A percentile compares a stretch with the other conserved stretches of the same genome.
Evolutionary conservation across 1,140 invertebrate species (phyloP).

Genomic region (Brachionus manjavacas): DNA sequence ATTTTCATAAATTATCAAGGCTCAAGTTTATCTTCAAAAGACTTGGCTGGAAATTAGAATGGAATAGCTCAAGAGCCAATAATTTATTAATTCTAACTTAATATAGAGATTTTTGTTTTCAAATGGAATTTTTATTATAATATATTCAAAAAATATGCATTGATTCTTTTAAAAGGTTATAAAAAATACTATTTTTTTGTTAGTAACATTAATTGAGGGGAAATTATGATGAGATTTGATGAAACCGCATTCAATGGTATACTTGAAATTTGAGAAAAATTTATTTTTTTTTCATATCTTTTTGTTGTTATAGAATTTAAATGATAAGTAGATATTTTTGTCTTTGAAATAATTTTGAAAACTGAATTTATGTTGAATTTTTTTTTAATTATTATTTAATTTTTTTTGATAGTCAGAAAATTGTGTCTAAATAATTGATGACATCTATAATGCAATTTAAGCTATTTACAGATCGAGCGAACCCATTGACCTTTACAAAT

Average conservation of each 20-base stretch:
- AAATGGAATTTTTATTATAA: constrained; percentile 7
- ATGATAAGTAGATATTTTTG: constrained; percentile 8
- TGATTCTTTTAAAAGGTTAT: background rate
- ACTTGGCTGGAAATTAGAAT: background rate
- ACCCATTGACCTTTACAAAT: too few relatives aligned
- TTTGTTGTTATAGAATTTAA: constrained; percentile 7
- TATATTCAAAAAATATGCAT: background rate
- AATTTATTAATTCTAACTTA: background rate
- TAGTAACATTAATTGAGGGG: background rate
- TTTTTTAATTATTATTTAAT: too few relatives aligned
- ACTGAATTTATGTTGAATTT: too few relatives aligned
- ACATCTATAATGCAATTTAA: too few relatives aligned
- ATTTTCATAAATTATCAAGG: background rate
- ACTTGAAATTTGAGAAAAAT: background rate
- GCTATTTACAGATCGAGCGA: too few relatives aligned
- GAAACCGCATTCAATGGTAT: background rate
- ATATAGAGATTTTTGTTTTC: background rate
- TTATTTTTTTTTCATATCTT: background rate
- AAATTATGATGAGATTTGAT: background rate
- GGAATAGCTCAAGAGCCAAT: background rate
- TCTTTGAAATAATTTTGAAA: background rate
- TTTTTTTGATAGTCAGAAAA: too few relatives aligned
- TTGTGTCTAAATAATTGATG: too few relatives aligned
- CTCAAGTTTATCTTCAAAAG: background rate
- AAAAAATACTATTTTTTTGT: background rate